These are phyloP conservation scores for Chironomus tepperi DNA, from an alignment of 1,140 invertebrate species.

Conservation along the genomic window DNA sequence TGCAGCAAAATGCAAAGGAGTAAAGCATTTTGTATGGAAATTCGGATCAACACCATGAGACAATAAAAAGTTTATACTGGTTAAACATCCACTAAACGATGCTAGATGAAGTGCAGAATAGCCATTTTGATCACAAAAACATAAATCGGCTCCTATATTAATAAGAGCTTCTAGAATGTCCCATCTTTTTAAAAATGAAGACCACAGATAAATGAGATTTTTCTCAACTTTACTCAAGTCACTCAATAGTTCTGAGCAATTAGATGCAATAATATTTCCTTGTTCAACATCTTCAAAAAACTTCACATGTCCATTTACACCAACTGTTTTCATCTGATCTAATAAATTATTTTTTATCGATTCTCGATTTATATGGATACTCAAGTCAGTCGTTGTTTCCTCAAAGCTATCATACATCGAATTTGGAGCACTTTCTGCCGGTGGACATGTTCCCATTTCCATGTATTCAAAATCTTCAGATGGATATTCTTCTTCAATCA, in stretches of 20 bases:
- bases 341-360: conserved; percentile 58
- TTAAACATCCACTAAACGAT: conserved; percentile 64
- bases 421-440: conserved; percentile 61
- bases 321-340: conserved; percentile 58
- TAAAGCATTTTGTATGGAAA: conserved; percentile 54
- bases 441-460: conserved; percentile 61
- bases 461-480: conserved; percentile 60
- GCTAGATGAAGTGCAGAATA: conserved; percentile 61
- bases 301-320: conserved; percentile 46
- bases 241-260: conserved; percentile 43
- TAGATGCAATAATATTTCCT: conserved; percentile 50
- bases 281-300: conserved; percentile 61
- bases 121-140: conserved; percentile 57
- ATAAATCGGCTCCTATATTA: conserved; percentile 54
- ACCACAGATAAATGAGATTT: conserved; percentile 59
- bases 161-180: conserved; percentile 53
- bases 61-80: conserved; percentile 60
- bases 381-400: conserved; percentile 57
- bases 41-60: conserved; percentile 57
- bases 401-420: conserved; percentile 64
- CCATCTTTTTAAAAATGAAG: conserved; percentile 55
- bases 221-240: conserved; percentile 52
- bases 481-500: conserved; percentile 53
- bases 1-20: conserved; percentile 70
- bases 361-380: conserved; percentile 62